Evolutionary conservation across 2,797 vertebrate species (phyloP), one percentile per base, ranked within the genome.

Genomic region (Enteromius fasciolatus): DNA sequence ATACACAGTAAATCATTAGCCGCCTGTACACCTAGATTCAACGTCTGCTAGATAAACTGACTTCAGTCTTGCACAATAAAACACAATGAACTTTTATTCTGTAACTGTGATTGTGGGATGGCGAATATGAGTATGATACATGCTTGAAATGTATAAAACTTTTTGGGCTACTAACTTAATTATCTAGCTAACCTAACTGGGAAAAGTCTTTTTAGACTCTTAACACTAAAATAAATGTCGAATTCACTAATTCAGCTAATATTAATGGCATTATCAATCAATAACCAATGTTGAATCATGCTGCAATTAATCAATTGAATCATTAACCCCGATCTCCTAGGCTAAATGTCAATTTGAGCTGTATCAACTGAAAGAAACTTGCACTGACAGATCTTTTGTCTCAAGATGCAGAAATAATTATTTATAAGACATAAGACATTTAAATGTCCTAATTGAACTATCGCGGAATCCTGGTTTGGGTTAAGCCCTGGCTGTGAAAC

Each of bases 71-170:
- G 80, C 44, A 74, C 41, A 41, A 41, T 44, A 33, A 31, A 61
- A 61, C 39, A 70, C 15, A 5, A 41, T 20, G 31, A 64, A 50
- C 11, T 1, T 7, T 46, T 63, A 44, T n/a, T 31, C 25, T 31
- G 20, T 25, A 50, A 74, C 39, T 63, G 28, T 67, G 33, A 54
- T 74, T 1, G 39, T 54, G 31, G 17, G 17, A 75, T 75, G 61
- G 46, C 3, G 52, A 54, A 75, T 82, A 75, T 75, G 68, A 57
- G 23, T 28, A 52, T 81, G 67, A 15, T 20, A 39, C 77, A 79
- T 69, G 25, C 12, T 11, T 80, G 25, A 70, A 80, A 69, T 41
- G 41, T 69, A 15, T 11, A 33, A 36, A 68, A 68, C 23, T 50
- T n/a, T n/a, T 70, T 59, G 11, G 3, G 28, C 52, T 80, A 23